Conservation (phyloP, 2,888 invertebrate genomes). For the Crocallis elinguaria region DNA sequence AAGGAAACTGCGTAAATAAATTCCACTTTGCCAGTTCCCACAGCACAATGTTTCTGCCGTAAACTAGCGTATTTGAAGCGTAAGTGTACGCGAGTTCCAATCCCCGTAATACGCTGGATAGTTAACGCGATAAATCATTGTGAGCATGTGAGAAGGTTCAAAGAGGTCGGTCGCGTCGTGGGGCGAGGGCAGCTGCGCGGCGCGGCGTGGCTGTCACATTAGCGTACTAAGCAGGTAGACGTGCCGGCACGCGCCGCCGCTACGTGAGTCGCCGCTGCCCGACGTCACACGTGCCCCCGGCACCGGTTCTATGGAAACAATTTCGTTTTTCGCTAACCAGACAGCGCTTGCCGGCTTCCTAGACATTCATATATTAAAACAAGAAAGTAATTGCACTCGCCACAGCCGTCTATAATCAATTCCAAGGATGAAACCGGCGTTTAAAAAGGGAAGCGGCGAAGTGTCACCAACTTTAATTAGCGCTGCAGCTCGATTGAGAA, state of each 20-base stretch:
- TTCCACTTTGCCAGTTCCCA: slow-evolving; percentile 9
- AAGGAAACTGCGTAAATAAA: slow-evolving; percentile 5
- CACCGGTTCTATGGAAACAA: slow-evolving; percentile 20
- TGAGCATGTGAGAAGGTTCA: slow-evolving; percentile 46
- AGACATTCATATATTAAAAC: slow-evolving; percentile 3
- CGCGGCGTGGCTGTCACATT: slow-evolving; percentile 55
- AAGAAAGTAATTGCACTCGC: slow-evolving; percentile 3
- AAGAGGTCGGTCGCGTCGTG: slow-evolving; percentile 39
- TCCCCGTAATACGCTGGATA: slow-evolving; percentile 40
- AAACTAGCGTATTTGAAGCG: slow-evolving; percentile 14
- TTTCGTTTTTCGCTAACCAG: slow-evolving; percentile 20
- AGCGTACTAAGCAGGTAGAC: slow-evolving; percentile 69
- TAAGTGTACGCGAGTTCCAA: slow-evolving; percentile 28
- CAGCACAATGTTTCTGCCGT: slow-evolving; percentile 24
- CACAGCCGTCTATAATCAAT: slow-evolving; percentile 43
- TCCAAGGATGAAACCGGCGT: slow-evolving; percentile 50
- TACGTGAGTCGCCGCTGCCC: slow-evolving; percentile 42
- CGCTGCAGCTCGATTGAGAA: slow-evolving; percentile 77
- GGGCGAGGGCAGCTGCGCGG: slow-evolving; percentile 36
- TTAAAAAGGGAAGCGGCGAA: slow-evolving; percentile 61
- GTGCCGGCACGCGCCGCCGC: slow-evolving; percentile 57
- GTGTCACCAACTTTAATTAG: slow-evolving; percentile 83
- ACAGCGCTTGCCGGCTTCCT: neutral
- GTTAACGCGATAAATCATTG: slow-evolving; percentile 50
- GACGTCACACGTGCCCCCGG: slow-evolving; percentile 29